Base-by-base conservation (phyloP, 2,113 vertebrate genomes). In the Melozone crissalis region DNA sequence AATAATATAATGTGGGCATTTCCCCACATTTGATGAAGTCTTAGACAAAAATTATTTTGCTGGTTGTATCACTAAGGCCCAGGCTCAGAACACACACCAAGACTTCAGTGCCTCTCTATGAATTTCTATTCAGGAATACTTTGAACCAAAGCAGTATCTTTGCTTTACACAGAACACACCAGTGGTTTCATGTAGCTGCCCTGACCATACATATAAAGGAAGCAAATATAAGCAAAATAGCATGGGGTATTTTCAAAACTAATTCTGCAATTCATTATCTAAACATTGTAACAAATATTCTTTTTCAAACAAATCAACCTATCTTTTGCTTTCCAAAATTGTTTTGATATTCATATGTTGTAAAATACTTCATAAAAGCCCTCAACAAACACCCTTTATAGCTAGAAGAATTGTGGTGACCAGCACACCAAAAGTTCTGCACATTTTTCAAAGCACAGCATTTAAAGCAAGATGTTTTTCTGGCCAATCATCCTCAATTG, bases 1-100 rank as follows among this genome's bases (percentile, higher is more conserved):
- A 76, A 49, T 12, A 75, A 37, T 3, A n/a, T n/a, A n/a, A n/a
- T n/a, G n/a, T n/a, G 2, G 17, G 2, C 1, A 0, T 5, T 47
- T 15, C 6, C 5, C 19, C 12, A 26, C 7, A 24, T 77, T 69
- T 66, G 7, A 20, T 71, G 41, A 87, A 44, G 30, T 49, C 26
- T 41, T 44, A 54, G 3, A 24, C 7, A 75, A 67, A 89, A 73
- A 8, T 31, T 16, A 33, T 78, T 78, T 74, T 61, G 2, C 31
- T 78, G 10, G 15, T n/a, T 77, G 8, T 21, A 19, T 58, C 66
- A 22, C 28, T 31, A 37, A 51, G 15, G 12, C 12, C 7, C 20
- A 66, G 24, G 7, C 21, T 67, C n/a, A 66, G 41, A 69, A 24
- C 24, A 75, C 17, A 22, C 13, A 59, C 5, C 11, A 62, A 62